Conservation (phyloP, 2,113 vertebrate species). For the Aramus guarauna region DNA sequence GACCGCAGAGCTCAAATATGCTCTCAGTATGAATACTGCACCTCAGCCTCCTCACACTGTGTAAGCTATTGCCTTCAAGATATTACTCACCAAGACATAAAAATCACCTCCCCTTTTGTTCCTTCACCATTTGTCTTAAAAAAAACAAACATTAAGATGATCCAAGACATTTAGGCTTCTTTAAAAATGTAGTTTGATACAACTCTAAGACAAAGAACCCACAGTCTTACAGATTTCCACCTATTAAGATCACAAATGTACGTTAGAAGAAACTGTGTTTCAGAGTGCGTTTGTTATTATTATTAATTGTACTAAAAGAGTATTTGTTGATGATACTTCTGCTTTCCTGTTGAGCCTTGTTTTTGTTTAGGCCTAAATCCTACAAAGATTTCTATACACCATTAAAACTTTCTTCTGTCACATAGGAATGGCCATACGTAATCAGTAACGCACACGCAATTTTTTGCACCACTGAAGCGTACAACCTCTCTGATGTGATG, state of each 20-base stretch:
- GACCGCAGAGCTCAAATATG: background rate
- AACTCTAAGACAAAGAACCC: background rate
- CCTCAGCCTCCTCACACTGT: rapidly evolving
- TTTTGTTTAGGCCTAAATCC: background rate
- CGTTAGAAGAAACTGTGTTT: background rate
- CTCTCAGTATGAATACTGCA: background rate
- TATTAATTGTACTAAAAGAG: background rate
- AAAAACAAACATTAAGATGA: background rate
- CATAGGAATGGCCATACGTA: background rate
- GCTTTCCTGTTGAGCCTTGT: background rate
- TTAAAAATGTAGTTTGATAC: background rate
- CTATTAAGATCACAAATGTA: background rate
- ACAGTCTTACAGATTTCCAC: background rate
- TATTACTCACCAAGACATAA: background rate
- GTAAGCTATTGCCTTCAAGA: background rate
- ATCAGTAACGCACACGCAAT: background rate
- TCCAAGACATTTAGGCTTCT: background rate
- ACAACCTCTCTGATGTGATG: background rate
- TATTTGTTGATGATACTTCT: background rate
- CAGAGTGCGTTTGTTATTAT: background rate
- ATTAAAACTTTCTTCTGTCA: background rate
- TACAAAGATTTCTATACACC: background rate
- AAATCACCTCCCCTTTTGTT: background rate
- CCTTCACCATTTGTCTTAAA: background rate
- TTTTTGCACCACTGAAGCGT: background rate